Evolutionary conservation across 2,113 vertebrate genomes (phyloP).

Genomic region (Urocolius indicus): DNA sequence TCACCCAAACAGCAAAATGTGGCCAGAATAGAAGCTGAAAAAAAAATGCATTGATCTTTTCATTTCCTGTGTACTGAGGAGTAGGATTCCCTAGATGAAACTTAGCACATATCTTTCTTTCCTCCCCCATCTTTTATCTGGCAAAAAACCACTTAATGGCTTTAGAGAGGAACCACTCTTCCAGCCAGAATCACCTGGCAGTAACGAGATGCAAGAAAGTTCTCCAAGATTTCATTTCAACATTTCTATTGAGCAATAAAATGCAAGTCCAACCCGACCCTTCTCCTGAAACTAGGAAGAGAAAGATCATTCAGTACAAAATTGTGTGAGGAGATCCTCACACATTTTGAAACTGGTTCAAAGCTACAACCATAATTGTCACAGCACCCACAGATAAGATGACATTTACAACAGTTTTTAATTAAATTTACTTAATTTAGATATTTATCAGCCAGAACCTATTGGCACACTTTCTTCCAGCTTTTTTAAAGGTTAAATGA

Average conservation of each 20-base stretch:
- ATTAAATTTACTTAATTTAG: conserved; percentile 73
- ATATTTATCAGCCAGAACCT: conserved; percentile 63
- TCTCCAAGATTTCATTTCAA: neutral
- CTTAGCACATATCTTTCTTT: neutral
- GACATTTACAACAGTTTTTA: conserved; percentile 61
- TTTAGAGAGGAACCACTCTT: conserved; percentile 31
- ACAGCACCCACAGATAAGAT: conserved; percentile 45
- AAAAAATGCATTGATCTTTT: conserved; percentile 37
- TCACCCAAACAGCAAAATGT: conserved; percentile 32
- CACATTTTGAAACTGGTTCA: conserved; percentile 57
- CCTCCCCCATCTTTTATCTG: conserved; percentile 20
- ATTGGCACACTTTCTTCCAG: conserved; percentile 60
- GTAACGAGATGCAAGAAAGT: conserved; percentile 17
- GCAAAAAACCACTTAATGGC: conserved; percentile 18
- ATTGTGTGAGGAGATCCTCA: neutral
- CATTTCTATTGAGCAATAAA: conserved; percentile 28
- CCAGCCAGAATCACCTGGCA: conserved; percentile 48
- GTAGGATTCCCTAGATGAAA: conserved; percentile 28
- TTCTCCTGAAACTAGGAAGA: neutral
- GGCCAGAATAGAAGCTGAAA: conserved; percentile 53
- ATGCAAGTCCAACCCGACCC: neutral
- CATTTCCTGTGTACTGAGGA: conserved; percentile 20
- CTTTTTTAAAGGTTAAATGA: conserved; percentile 70
- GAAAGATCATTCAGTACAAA: neutral
- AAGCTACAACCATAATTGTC: conserved; percentile 26